Evolutionary conservation across 1,140 invertebrate species (phyloP).

Genomic region (Trichomalopsis sarcophagae): DNA sequence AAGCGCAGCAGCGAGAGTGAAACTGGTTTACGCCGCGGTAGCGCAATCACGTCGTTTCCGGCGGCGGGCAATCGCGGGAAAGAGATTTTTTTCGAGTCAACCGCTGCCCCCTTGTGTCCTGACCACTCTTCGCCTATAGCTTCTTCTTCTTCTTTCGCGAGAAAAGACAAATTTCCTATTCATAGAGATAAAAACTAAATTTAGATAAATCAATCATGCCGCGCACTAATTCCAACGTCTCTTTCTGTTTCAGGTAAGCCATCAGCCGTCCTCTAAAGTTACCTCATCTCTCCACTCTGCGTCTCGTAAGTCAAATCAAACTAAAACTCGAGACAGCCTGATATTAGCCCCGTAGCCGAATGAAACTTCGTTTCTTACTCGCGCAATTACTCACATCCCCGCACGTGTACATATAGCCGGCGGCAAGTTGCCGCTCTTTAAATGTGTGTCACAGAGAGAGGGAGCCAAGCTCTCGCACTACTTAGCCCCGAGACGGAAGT

Average conservation of each 20-base stretch:
- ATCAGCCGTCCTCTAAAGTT: not conserved
- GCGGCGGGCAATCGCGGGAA: not conserved
- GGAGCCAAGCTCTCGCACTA: not conserved
- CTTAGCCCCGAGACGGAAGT: not conserved
- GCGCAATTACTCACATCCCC: no score
- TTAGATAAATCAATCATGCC: no score
- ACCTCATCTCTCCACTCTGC: not conserved
- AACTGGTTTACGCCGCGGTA: conserved; percentile 26
- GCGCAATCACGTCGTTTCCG: conserved; percentile 19
- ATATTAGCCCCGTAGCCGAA: no score
- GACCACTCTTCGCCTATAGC: not conserved
- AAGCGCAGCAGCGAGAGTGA: conserved; percentile 37
- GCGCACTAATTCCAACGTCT: no score
- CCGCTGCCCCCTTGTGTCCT: not conserved
- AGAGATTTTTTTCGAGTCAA: conserved; percentile 44
- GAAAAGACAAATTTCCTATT: no score
- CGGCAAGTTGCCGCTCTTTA: not conserved
- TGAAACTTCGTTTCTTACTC: no score
- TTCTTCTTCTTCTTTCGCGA: not conserved
- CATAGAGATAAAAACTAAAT: no score
- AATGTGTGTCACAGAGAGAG: conserved; percentile 29
- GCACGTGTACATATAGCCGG: not conserved
- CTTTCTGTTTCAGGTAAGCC: not conserved
- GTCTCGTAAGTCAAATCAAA: not conserved
- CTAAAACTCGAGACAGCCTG: not conserved